Evolutionary conservation across 2,888 invertebrate genomes (phyloP).

Genomic region (Opisthograptis luteolata): DNA sequence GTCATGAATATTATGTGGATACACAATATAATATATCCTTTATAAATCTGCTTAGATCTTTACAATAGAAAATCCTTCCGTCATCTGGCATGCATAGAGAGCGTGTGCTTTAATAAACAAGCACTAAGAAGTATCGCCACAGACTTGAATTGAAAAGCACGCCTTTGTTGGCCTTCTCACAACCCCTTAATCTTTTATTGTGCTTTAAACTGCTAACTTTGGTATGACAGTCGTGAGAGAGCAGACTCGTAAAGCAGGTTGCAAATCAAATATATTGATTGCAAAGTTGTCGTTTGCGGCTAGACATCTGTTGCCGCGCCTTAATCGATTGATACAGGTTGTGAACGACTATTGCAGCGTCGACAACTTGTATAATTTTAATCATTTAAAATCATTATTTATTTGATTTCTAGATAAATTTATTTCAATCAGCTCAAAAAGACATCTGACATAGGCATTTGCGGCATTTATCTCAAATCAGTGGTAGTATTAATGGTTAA

Average conservation of each 20-base stretch:
- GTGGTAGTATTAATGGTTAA: too few relatives aligned
- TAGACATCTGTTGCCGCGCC: conserved; percentile 37
- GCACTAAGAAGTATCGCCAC: conserved; percentile 39
- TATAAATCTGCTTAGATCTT: conserved; percentile 9
- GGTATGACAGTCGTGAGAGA: conserved; percentile 32
- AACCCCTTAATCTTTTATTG: conserved; percentile 42
- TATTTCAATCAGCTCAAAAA: conserved; percentile 20
- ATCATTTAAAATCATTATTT: conserved; percentile 20
- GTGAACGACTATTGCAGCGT: conserved; percentile 25
- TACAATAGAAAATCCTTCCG: conserved; percentile 31
- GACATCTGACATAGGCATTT: not conserved
- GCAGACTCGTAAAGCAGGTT: conserved; percentile 36
- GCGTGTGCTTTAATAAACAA: conserved; percentile 39
- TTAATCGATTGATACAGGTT: conserved; percentile 33
- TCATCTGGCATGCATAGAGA: conserved; percentile 38
- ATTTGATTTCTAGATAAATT: conserved; percentile 14
- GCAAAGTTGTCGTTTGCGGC: conserved; percentile 37
- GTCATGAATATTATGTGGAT: too few relatives aligned
- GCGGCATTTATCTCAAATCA: too few relatives aligned
- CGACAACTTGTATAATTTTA: conserved; percentile 31
- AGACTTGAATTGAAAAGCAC: conserved; percentile 44
- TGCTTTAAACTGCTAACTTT: conserved; percentile 30
- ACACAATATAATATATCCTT: conserved; percentile 26
- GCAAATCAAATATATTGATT: conserved; percentile 42
- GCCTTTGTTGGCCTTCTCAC: conserved; percentile 42